These are phyloP conservation scores for Nematopogon swammerdamellus DNA, from an alignment of 2,888 invertebrate species.

Conservation along the genomic window DNA sequence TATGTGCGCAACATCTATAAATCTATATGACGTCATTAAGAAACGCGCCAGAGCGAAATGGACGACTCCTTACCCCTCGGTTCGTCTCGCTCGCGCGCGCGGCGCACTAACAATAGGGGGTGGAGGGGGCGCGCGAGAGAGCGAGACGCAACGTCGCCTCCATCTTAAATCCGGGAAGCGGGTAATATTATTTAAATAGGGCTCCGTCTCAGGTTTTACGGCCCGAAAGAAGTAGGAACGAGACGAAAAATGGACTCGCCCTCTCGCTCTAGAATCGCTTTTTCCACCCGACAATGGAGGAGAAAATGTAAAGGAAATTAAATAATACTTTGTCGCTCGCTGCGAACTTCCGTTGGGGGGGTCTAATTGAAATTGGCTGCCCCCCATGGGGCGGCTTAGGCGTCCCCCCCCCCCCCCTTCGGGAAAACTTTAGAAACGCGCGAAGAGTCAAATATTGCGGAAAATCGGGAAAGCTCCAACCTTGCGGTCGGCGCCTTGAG, in stretches of 20 bases:
- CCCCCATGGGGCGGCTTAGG: background rate
- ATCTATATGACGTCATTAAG: constrained; percentile 55
- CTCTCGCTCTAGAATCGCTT: background rate
- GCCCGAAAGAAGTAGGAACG: background rate
- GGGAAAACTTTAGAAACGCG: background rate
- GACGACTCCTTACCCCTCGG: background rate
- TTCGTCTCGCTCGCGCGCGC: background rate
- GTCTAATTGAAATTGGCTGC: constrained; percentile 38
- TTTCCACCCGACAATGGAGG: background rate
- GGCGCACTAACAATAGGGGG: background rate
- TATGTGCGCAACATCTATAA: constrained; percentile 34
- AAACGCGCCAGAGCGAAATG: constrained; percentile 25
- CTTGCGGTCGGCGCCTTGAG: background rate
- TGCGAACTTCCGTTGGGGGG: constrained; percentile 11
- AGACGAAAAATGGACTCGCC: background rate
- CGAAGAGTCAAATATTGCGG: background rate
- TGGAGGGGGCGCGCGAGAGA: background rate
- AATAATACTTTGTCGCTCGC: constrained; percentile 50
- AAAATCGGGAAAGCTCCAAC: background rate
- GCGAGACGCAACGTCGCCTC: background rate
- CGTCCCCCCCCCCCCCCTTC: background rate
- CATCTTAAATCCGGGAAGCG: background rate
- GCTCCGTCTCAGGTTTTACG: background rate
- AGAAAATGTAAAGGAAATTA: constrained; percentile 53
- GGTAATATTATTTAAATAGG: background rate